A percentile compares a stretch with the other conserved stretches of the same genome.
These are phyloP conservation scores for Kryptopterus vitreolus DNA, from an alignment of 2,797 vertebrate species.

Conservation along the genomic window DNA sequence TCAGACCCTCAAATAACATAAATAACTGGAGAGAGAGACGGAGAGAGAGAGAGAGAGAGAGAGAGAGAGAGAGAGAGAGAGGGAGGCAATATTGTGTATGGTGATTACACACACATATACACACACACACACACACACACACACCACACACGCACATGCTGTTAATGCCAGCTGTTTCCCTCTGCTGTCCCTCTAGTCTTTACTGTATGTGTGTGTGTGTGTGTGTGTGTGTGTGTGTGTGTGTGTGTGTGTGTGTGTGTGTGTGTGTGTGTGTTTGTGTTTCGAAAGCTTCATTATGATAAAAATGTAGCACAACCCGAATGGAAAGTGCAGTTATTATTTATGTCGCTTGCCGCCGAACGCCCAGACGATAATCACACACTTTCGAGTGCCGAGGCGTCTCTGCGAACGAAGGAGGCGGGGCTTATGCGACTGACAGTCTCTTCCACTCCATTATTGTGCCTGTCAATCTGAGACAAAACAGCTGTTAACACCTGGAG, in stretches of 20 bases:
- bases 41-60: neutral
- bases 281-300: neutral
- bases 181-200: neutral
- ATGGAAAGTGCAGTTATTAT: neutral
- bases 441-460: neutral
- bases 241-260: neutral
- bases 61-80: neutral
- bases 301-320: neutral
- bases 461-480: neutral
- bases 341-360: neutral
- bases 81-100: neutral
- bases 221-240: conserved; percentile 26
- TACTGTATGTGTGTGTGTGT: neutral
- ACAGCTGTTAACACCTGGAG: neutral
- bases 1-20: conserved; percentile 27
- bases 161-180: neutral
- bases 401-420: neutral
- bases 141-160: neutral
- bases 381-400: neutral
- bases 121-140: neutral
- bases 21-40: neutral
- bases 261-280: conserved; percentile 20
- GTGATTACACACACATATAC: neutral
- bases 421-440: neutral
- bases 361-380: neutral